These are phyloP conservation scores for Glaucopsyche alexis DNA, from an alignment of 2,888 invertebrate species.

Conservation along the genomic window DNA sequence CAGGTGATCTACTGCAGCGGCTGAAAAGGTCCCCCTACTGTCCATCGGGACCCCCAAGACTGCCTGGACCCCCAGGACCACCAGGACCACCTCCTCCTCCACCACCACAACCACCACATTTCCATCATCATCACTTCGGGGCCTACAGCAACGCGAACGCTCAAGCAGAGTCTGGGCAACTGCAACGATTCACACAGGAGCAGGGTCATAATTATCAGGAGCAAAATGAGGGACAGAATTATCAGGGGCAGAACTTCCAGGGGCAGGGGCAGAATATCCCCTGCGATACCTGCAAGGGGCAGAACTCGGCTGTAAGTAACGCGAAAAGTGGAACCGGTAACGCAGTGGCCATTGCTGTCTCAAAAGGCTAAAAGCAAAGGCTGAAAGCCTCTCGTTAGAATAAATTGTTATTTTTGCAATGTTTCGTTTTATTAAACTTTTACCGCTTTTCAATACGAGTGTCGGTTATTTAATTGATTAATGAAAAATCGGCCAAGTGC, in stretches of 20 bases:
- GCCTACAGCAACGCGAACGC: slow-evolving; percentile 24
- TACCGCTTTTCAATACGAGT: too few relatives aligned
- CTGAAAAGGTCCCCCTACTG: slow-evolving; percentile 20
- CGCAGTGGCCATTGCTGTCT: slow-evolving; percentile 56
- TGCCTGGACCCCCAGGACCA: neutral
- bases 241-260: slow-evolving; percentile 21
- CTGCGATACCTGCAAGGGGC: slow-evolving; percentile 42
- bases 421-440: neutral
- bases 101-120: slow-evolving; percentile 8
- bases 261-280: neutral
- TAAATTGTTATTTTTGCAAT: neutral
- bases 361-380: slow-evolving; percentile 39
- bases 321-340: slow-evolving; percentile 52
- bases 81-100: slow-evolving; percentile 4
- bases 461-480: too few relatives aligned
- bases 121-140: neutral
- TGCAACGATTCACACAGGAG: neutral
- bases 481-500: too few relatives aligned
- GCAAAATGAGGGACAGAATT: neutral
- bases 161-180: neutral
- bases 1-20: slow-evolving; percentile 14
- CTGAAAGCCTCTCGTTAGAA: neutral
- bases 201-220: slow-evolving; percentile 35
- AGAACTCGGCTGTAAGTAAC: slow-evolving; percentile 50
- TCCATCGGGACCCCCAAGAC: slow-evolving; percentile 10